Evolutionary conservation across 2,888 invertebrate species (phyloP).

Genomic region (Lepidocyrtoides sp.): DNA sequence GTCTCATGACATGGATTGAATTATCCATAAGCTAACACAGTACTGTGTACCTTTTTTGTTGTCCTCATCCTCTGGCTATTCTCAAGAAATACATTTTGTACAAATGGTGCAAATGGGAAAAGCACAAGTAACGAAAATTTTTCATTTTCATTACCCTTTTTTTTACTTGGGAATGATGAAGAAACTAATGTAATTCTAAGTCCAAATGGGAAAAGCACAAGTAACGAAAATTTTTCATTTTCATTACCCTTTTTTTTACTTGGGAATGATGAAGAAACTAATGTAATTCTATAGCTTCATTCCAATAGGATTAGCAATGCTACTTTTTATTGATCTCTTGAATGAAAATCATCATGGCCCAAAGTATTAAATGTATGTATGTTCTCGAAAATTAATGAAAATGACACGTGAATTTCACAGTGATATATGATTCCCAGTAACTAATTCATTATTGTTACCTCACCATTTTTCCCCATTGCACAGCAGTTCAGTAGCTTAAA

Average conservation of each 20-base stretch:
- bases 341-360: slow-evolving; percentile 54
- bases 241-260: not conserved
- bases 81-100: slow-evolving; percentile 3
- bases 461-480: not conserved
- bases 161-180: not conserved
- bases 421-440: slow-evolving; percentile 47
- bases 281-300: slow-evolving; percentile 52
- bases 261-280: slow-evolving; percentile 34
- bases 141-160: slow-evolving; percentile 4
- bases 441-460: slow-evolving; percentile 38
- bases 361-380: not conserved
- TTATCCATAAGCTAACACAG: slow-evolving; percentile 62
- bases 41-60: slow-evolving; percentile 26
- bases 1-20: slow-evolving; percentile 74
- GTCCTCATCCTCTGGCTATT: not conserved
- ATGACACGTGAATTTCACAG: slow-evolving; percentile 60
- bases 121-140: not conserved
- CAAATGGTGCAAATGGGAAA: slow-evolving; percentile 18
- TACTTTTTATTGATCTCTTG: slow-evolving; percentile 56
- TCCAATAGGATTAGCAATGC: slow-evolving; percentile 54
- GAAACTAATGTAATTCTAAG: slow-evolving; percentile 45
- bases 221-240: not conserved
- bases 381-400: slow-evolving; percentile 58
- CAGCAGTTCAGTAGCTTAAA: not conserved
- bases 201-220: slow-evolving; percentile 1